Evolutionary conservation across 2,888 invertebrate species (phyloP), one percentile per base, ranked within the genome.

Genomic region (Drosophila anomalipes): DNA sequence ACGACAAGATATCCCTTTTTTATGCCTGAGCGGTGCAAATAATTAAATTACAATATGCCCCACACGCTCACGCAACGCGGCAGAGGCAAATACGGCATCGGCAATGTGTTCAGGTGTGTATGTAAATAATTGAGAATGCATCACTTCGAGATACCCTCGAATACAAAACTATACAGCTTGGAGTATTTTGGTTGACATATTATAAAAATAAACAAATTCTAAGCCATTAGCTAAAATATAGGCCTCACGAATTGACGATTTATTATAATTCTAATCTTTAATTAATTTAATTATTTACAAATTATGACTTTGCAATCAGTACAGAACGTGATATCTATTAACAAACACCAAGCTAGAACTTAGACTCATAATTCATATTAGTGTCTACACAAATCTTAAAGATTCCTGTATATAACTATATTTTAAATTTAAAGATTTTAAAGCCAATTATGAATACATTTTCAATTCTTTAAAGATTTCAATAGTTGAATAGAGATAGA

Each of bases 1-100:
- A 70, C 81, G 70, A 83, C 81, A 78, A 73, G 70, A 82, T 87
- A 87, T 91, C 85, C 86, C 76, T 82, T 90, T 85, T 90, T 91
- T 87, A 85, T 81, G 91, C 87, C 81, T 82, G 79, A 84, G 59
- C 75, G 91, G 75, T 68, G 77, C 83, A 77, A 85, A 91, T 87
- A 87, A 87, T 91, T 76, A 91, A 87, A 87, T 89, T 89, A 87
- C 79, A 88, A 76, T 67, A 62, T 65, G 70, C 14, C 39, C 52
- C 44, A 30, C 47, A 44, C 44, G 41, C 62, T 51, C 57, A 44
- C 44, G 4, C 41, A 60, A 32, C 3, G 28, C 16, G 28, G 14
- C 12, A 26, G 22, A n/a, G 19, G 30, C 22, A 22, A 22, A 22
- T 22, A 22, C 22, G 22, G 22, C 22, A 22, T 22, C 22, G 22